Evolutionary conservation across 2,888 invertebrate genomes (phyloP).

Genomic region (Andrena bicolor): DNA sequence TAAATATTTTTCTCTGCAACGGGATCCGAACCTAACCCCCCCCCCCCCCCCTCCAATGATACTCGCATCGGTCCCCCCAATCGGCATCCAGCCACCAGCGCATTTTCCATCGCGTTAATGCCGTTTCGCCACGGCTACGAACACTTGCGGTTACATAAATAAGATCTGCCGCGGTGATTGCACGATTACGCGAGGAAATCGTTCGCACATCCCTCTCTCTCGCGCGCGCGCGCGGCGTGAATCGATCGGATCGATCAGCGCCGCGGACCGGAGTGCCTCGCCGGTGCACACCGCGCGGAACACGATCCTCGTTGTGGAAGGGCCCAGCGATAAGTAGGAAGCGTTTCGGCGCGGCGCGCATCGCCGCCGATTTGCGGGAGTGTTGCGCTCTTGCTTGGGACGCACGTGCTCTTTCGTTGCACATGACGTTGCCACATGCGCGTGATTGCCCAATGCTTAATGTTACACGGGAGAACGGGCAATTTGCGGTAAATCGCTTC

Average conservation of each 20-base stretch:
- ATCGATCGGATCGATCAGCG: constrained; percentile 31
- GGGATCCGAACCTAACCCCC: constrained; percentile 20
- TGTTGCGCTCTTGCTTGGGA: constrained; percentile 65
- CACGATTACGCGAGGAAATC: constrained; percentile 48
- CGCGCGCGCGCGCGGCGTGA: background rate
- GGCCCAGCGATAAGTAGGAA: constrained; percentile 37
- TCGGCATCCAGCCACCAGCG: background rate
- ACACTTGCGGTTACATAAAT: constrained; percentile 45
- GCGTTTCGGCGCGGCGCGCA: constrained; percentile 31
- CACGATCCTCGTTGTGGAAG: background rate
- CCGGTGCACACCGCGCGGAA: background rate
- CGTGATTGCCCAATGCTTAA: constrained; percentile 80
- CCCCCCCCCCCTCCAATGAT: background rate
- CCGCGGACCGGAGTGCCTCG: constrained; percentile 8
- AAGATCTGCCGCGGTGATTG: constrained; percentile 31
- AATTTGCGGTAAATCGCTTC: constrained; percentile 81
- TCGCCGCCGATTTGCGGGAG: constrained; percentile 22
- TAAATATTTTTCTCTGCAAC: constrained; percentile 23
- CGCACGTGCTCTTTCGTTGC: constrained; percentile 78
- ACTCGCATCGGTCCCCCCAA: too few relatives aligned
- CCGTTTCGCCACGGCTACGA: background rate
- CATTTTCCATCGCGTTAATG: constrained; percentile 22
- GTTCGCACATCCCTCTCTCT: constrained; percentile 28
- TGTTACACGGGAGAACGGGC: constrained; percentile 75
- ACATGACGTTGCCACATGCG: constrained; percentile 77